Conservation (phyloP, 2,888 invertebrate species). For the Ceraclea dissimilis region DNA sequence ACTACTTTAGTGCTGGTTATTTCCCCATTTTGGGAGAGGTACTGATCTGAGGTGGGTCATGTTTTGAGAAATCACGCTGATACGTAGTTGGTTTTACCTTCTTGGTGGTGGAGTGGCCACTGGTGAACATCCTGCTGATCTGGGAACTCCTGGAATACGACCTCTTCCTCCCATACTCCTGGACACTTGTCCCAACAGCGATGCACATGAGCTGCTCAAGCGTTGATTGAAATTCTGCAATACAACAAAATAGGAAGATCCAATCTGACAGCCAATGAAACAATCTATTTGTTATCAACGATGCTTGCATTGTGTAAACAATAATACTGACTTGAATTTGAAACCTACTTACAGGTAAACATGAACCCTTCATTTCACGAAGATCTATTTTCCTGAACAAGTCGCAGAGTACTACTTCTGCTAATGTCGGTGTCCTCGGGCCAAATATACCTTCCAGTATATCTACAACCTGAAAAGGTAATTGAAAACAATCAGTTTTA, state of each 20-base stretch:
- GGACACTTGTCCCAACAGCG: slow-evolving; percentile 42
- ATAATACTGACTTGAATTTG: neutral
- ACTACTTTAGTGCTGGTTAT: no score
- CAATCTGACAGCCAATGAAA: no score
- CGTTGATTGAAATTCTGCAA: slow-evolving; percentile 46
- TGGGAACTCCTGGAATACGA: slow-evolving; percentile 30
- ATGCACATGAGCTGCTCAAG: slow-evolving; percentile 42
- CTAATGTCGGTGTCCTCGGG: slow-evolving; percentile 64
- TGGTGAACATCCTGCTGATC: slow-evolving; percentile 29
- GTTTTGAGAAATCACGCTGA: no score
- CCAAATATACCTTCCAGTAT: slow-evolving; percentile 73
- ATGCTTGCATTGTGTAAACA: neutral
- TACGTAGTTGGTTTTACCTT: no score
- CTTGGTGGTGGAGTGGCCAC: slow-evolving; percentile 29
- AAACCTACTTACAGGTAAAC: slow-evolving; percentile 64
- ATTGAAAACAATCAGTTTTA: neutral
- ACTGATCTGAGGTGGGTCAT: no score
- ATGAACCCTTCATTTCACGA: slow-evolving; percentile 77
- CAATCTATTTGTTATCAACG: neutral
- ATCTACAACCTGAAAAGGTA: slow-evolving; percentile 60
- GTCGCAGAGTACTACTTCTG: slow-evolving; percentile 74
- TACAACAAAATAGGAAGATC: neutral
- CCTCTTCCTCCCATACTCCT: slow-evolving; percentile 30
- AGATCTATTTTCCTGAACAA: slow-evolving; percentile 84
- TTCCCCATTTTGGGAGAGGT: no score